Evolutionary conservation across 2,797 vertebrate species (phyloP), one percentile per base, ranked within the genome.

Genomic region (Poliocrania exsul): DNA sequence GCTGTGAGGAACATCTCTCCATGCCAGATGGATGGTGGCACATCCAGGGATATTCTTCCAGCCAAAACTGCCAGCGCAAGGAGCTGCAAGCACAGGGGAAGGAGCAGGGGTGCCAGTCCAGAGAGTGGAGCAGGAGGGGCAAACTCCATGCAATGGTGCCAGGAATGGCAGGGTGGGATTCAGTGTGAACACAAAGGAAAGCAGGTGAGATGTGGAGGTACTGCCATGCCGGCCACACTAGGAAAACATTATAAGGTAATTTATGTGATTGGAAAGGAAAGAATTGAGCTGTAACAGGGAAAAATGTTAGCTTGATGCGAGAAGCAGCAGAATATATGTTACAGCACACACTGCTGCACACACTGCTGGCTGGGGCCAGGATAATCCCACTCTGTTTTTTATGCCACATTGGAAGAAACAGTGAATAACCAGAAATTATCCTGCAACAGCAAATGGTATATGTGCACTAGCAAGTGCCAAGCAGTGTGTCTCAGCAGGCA

Each of bases 131-230:
- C 92, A 81, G 88, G 56, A 78, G 82, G 37, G 49, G 85, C 42
- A 58, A 3, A 31, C 46, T 79, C 20, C 2, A 0, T 20, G 46
- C 15, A 44, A 58, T 2, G 0, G 46, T 0, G 0, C 40, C 66
- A 46, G 61, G 69, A 67, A 49, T 1, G 4, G 71, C 25, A 42
- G 67, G 46, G 64, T 33, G 56, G 31, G 60, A 85, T 49, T 72
- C 44, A 23, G 23, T 0, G 0, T 6, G 47, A 64, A 33, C 35
- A 24, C 0, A 2, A 56, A 78, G 42, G 25, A 65, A 84, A 71
- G 33, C 2, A 49, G 47, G 25, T 51, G 73, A 71, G 53, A 49
- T 14, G 33, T n/a, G 20, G 40, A 91, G 23, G 9, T 64, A 24
- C 21, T 35, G 51, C 33, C 62, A 29, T 7, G 28, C 57, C 65